phyloP scores from a whole-genome alignment of 2,113 vertebrate genomes.

The Protomyctophum bolini region DNA sequence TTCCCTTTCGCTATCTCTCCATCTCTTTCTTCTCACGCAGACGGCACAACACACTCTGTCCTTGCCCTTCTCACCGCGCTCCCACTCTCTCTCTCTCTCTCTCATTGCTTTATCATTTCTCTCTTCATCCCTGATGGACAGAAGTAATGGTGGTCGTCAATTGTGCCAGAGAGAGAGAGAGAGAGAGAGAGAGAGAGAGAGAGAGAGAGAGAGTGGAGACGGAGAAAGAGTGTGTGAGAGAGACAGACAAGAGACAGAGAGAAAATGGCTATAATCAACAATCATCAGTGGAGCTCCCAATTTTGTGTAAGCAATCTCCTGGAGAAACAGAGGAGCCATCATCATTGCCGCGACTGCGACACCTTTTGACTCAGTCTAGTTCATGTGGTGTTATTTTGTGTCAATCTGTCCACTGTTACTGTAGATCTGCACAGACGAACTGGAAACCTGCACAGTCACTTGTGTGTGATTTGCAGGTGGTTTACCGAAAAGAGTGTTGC shows the following conservation, averaged over 20 bases:
- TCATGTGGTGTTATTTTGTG: background rate
- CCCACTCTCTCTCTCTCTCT: constrained; percentile 24
- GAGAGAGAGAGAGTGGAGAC: background rate
- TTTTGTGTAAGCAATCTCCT: constrained; percentile 21
- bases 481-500: background rate
- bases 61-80: constrained; percentile 15
- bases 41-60: background rate
- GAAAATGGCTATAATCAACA: constrained; percentile 43
- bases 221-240: background rate
- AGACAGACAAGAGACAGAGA: background rate
- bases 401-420: constrained; percentile 2
- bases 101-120: constrained; percentile 12
- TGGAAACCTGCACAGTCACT: background rate
- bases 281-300: constrained; percentile 40
- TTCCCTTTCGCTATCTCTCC: constrained; percentile 49
- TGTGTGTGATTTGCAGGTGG: background rate
- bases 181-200: too few relatives aligned
- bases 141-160: constrained; percentile 21
- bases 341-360: background rate
- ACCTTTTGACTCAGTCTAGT: background rate
- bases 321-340: constrained; percentile 20
- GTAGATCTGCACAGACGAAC: background rate
- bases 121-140: constrained; percentile 15
- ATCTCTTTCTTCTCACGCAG: constrained; percentile 1
- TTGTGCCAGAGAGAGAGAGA: constrained; percentile 3